Conservation (phyloP, 2,113 vertebrate species). For the Sisor rabdophorus region DNA sequence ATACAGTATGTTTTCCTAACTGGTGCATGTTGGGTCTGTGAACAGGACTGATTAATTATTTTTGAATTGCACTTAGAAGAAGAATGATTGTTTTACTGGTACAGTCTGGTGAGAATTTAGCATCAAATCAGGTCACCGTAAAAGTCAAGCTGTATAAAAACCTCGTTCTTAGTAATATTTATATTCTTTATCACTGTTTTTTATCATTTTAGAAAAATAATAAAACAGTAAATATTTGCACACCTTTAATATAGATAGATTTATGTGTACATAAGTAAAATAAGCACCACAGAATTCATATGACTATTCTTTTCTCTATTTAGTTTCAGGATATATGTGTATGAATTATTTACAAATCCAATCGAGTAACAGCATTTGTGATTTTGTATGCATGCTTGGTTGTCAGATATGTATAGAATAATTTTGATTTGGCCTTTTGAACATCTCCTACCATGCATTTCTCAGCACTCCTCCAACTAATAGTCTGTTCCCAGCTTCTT, state of each 20-base stretch:
- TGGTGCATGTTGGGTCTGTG: neutral
- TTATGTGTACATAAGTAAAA: neutral
- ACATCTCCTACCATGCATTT: conserved; percentile 67
- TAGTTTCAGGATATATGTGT: too few species aligned
- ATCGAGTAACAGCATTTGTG: neutral
- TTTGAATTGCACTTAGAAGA: neutral
- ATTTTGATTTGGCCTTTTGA: conserved; percentile 53
- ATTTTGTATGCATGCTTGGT: neutral
- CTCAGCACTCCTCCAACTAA: conserved; percentile 68
- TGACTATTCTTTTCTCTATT: neutral
- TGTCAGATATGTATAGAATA: neutral
- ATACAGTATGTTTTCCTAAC: conserved; percentile 3
- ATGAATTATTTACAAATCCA: too few species aligned
- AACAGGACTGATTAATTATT: conserved; percentile 1
- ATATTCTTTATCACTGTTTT: neutral
- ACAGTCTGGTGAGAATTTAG: conserved; percentile 1
- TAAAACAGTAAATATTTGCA: conserved; percentile 9
- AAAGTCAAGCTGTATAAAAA: conserved; percentile 6
- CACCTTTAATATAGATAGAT: too few species aligned
- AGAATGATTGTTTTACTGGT: neutral
- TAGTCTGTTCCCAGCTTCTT: conserved; percentile 66
- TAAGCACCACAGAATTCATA: too few species aligned
- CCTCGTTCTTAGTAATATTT: neutral
- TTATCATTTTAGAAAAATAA: too few species aligned
- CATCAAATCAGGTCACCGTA: neutral